Evolutionary conservation across 2,888 invertebrate species (phyloP), one percentile per base, ranked within the genome.

Genomic region (Scrobipalpa costella): DNA sequence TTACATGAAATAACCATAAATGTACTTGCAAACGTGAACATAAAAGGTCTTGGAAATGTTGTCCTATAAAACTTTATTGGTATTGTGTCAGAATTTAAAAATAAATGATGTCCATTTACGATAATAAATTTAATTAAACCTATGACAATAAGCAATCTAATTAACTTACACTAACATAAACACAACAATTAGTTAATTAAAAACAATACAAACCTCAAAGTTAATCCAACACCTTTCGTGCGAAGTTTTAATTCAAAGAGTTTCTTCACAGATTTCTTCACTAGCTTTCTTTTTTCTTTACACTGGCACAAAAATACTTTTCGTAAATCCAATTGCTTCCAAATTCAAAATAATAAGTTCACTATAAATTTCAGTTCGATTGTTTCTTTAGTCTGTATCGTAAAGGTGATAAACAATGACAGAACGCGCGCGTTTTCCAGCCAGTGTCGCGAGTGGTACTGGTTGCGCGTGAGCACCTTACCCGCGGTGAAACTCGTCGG

Each of bases 141-240:
- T 11, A 13, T 13, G 2, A 40, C n/a, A 38, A 38, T 40, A 7
- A 40, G 8, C 40, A 13, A 40, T 13, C n/a, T 40, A 40, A 40
- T 33, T 33, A 27, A 5, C 3, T 55, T 6, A 1, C 15, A 33
- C 2, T 55, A 34, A 55, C 33, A 33, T n/a, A n/a, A n/a, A n/a
- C n/a, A 33, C 33, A 27, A 33, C 55, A 13, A 55, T 21, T 27
- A 36, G 65, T 66, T 64, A 68, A 67, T 69, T 62, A 64, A 67
- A 50, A 57, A 71, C 71, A 76, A 81, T 52, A 52, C 84, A 79
- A 80, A 85, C 84, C 89, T 89, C 76, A 85, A 84, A 83, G 81
- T 82, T 83, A 85, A 72, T 84, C 77, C 79, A 80, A 78, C 73
- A 74, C 73, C 72, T 73, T 72, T 73, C 75, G 73, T 74, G 79